Base-by-base conservation (phyloP, 2,113 vertebrate species). In the Emydocephalus ijimae region DNA sequence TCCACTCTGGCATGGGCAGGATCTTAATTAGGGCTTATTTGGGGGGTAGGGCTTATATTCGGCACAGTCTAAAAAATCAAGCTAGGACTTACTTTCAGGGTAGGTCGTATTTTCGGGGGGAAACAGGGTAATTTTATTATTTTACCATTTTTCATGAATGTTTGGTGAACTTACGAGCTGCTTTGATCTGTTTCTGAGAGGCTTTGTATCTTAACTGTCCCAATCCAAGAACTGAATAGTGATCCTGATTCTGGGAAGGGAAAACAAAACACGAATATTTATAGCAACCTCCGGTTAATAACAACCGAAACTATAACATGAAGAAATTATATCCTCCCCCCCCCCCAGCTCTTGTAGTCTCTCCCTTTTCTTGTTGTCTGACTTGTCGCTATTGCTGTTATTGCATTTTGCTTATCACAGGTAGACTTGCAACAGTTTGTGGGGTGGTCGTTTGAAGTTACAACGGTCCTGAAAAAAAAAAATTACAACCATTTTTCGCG, bases 171-270 rank as follows among this genome's bases (percentile, higher is more conserved):
- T 99, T 96, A 99, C 99, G 99, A 86, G 99, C 99, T 97, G 99
- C 98, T 98, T 99, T 99, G 96, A 99, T 99, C 96, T 99, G 99
- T 95, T 98, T 99, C 96, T 99, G 99, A 52, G 99, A 99, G 56
- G 99, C 99, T 97, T 98, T 99, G 97, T 99, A 99, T 94, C 99
- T 97, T 97, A 99, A 85, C 92, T 98, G 98, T 93, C 97, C 98
- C 34, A 99, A 96, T 89, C 99, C 99, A 89, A 99, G 98, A 93
- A 99, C 98, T 91, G 98, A 98, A 94, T 99, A 99, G 97, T 99
- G 99, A 97, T 99, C 99, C 95, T 99, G 99, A 97, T 99, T 99
- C 99, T 99, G 97, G 94, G 48, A 94, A 91, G 94, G 18, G 1
- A 81, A 1, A 81, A 69, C 1, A 7, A 96, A 45, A 95, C 24